Conservation (phyloP, 2,797 vertebrate genomes). For the Luscinia luscinia region DNA sequence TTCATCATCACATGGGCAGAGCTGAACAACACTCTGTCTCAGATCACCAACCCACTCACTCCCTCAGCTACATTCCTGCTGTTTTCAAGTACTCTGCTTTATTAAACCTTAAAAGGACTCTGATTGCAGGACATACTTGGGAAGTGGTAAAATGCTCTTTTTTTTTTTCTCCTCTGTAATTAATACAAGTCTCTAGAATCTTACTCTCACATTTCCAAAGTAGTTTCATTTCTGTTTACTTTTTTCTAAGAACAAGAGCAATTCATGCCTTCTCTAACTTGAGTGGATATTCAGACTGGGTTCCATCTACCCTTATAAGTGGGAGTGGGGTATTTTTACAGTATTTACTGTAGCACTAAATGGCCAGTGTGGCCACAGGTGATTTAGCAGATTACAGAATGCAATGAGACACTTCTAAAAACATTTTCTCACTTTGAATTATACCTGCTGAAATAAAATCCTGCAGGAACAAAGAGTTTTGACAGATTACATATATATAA, state of each 20-base stretch:
- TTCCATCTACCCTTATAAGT: neutral
- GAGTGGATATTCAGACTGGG: neutral
- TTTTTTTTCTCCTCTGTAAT: neutral
- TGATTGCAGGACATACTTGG: neutral
- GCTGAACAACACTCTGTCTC: constrained; percentile 1
- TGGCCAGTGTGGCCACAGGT: neutral
- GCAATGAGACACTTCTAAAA: constrained; percentile 31
- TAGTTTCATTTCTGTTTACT: neutral
- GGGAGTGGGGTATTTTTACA: neutral
- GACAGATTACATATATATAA: neutral
- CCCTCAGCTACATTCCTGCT: neutral
- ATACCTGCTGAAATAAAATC: constrained; percentile 38
- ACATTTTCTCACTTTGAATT: constrained; percentile 50
- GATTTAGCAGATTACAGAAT: constrained; percentile 22
- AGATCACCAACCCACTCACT: neutral
- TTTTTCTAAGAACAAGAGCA: neutral
- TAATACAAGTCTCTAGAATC: constrained; percentile 2
- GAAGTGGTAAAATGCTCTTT: neutral
- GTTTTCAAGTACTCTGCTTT: constrained; percentile 39
- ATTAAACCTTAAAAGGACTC: constrained; percentile 52
- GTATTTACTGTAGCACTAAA: neutral
- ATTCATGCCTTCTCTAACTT: neutral
- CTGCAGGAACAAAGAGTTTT: constrained; percentile 36
- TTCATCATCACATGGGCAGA: neutral
- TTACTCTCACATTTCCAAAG: neutral